Conservation (phyloP, 2,797 vertebrate species). For the Pangasius krempfi region DNA sequence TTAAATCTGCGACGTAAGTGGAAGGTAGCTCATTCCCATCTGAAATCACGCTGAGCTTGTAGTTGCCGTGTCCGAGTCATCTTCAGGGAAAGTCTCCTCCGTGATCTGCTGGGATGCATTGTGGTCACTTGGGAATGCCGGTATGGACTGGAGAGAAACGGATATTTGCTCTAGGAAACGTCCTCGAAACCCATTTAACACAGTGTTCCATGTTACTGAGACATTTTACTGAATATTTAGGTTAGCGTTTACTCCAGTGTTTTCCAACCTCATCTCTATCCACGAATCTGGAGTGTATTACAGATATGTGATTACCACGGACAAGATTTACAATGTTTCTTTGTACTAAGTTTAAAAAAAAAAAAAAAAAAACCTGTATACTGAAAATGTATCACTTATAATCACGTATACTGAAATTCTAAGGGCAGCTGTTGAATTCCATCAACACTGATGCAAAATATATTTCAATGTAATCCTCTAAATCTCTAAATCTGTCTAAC, state of each 20-base stretch:
- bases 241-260: neutral
- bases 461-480: neutral
- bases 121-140: conserved; percentile 80
- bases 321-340: neutral
- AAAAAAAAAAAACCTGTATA: neutral
- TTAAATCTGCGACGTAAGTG: neutral
- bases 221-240: neutral
- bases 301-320: neutral
- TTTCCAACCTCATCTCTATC: neutral
- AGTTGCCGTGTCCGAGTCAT: conserved; percentile 15
- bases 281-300: neutral
- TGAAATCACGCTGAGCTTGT: conserved; percentile 36
- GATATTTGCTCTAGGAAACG: neutral
- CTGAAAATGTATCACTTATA: neutral
- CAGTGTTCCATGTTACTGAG: neutral
- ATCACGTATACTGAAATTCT: neutral
- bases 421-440: neutral
- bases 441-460: neutral
- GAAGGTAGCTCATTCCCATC: neutral
- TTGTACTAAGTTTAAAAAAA: no score
- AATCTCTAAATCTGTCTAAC: neutral
- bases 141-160: conserved; percentile 70
- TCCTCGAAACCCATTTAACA: neutral
- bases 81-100: conserved; percentile 70
- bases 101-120: conserved; percentile 74